A percentile compares a stretch with the other conserved stretches of the same genome.
phyloP scores from a whole-genome alignment of 2,113 vertebrate species.

The Dolichallabes microphthalmus region DNA sequence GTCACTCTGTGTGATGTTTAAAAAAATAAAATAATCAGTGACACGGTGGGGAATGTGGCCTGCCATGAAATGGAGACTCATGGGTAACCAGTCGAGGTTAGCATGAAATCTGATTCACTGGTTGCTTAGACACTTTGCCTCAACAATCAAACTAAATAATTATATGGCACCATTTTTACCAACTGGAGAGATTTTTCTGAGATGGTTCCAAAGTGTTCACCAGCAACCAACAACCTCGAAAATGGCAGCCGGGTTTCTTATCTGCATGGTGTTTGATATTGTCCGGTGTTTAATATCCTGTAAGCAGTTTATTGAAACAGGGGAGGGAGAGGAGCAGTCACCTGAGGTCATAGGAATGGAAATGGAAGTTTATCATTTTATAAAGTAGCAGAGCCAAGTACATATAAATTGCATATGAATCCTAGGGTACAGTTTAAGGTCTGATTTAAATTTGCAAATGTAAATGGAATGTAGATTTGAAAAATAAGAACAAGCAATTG shows the following conservation, averaged over 20 bases:
- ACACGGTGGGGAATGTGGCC: not conserved
- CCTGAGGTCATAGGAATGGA: not conserved
- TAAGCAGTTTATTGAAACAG: not conserved
- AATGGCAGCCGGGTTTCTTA: too few relatives aligned
- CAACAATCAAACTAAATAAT: not conserved
- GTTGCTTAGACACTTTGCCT: not conserved
- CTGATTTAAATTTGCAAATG: too few relatives aligned
- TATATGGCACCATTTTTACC: not conserved
- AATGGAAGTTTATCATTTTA: not conserved
- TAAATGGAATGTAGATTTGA: too few relatives aligned
- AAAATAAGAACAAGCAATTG: too few relatives aligned
- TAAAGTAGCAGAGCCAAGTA: not conserved
- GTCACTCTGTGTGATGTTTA: not conserved
- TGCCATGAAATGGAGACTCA: not conserved
- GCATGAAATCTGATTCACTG: not conserved
- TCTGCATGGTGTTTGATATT: not conserved
- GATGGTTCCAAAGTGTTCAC: not conserved
- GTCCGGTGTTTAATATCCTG: slow-evolving; percentile 3
- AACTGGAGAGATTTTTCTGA: not conserved
- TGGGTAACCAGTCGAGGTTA: not conserved
- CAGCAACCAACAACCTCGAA: not conserved
- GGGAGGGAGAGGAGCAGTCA: too few relatives aligned
- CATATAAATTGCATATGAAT: too few relatives aligned
- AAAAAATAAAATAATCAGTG: slow-evolving; percentile 3
- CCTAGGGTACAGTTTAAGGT: too few relatives aligned